Percentiles rank a stretch among this genome's conserved stretches.
Conservation (phyloP, 2,113 vertebrate species). For the Corynorhinus townsendii region DNA sequence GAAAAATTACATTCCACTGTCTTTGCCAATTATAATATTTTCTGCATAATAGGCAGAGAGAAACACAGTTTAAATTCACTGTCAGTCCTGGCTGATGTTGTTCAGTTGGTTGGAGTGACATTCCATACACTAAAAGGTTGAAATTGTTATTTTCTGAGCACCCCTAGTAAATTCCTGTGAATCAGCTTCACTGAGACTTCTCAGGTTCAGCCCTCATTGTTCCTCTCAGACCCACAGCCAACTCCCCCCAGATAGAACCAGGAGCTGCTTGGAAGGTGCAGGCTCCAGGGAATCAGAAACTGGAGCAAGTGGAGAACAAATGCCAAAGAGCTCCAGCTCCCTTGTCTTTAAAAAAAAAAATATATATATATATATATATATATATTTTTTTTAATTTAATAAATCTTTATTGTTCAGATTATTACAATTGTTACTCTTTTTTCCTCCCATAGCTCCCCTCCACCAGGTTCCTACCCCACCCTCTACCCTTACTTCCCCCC, state of each 20-base stretch:
- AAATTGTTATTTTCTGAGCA: not conserved
- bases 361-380: too few relatives aligned
- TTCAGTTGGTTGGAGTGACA: not conserved
- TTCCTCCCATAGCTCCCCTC: too few relatives aligned
- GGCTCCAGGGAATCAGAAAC: not conserved
- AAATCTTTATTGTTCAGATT: too few relatives aligned
- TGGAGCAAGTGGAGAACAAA: not conserved
- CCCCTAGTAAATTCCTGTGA: not conserved
- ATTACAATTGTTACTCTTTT: too few relatives aligned
- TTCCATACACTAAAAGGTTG: not conserved
- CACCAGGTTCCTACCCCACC: too few relatives aligned
- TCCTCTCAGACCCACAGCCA: not conserved
- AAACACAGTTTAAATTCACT: slow-evolving; percentile 1
- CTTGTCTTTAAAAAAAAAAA: too few relatives aligned
- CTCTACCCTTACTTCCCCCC: too few relatives aligned
- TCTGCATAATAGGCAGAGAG: not conserved
- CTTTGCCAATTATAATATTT: slow-evolving; percentile 22
- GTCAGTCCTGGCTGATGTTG: not conserved
- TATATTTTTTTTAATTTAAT: too few relatives aligned
- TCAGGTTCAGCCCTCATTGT: not conserved
- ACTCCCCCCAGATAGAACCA: not conserved
- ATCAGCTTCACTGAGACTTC: not conserved
- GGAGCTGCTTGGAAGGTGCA: not conserved
- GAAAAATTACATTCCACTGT: not conserved
- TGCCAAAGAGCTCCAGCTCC: not conserved